Evolutionary conservation across 1,140 invertebrate species (phyloP), one percentile per base, ranked within the genome.

Genomic region (Anadara kagoshimensis): DNA sequence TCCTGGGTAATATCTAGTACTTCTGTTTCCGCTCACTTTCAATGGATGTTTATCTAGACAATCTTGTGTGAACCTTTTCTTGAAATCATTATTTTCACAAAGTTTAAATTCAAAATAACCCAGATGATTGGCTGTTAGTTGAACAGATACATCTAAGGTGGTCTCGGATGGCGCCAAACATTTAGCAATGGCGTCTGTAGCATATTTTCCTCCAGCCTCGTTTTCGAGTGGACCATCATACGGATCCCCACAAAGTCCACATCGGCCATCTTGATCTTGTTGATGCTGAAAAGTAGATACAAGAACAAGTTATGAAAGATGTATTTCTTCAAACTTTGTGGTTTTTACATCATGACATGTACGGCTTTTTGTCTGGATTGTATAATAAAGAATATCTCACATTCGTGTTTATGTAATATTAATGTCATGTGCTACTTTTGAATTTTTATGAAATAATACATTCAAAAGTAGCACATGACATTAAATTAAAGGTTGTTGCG

Each of bases 161-260:
- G 61, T 47, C 4, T 65, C 68, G 12, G 41, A 26, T 12, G 29
- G 1, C 16, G 72, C 77, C 62, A 86, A 90, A 8, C 68, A 69
- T 11, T 78, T 76, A 14, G 79, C 75, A 29, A 89, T 84, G 51
- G 88, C 82, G 5, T 86, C 88, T 36, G 80, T 85, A 20, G 80
- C 87, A 61, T 83, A 90, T 63, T 78, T 82, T 0, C 89, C 89
- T 3, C 86, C 87, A 20, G 83, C 83, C 73, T 90, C 89, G 73
- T 90, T 87, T 11, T 81, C 78, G 12, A 85, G 68, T 0, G 61
- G 63, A 2, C 72, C 77, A 51, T 84, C 75, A 56, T 77, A 85
- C 7, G 83, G 65, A 58, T 90, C 90, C 1, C 90, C 90, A 81
- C 90, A 91, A 1, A 89, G 82, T 11, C 90, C 90, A 69, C 90